Base-by-base conservation (phyloP, 37 sponge, comb jelly and placozoan species). In the Halichondria panicea region DNA sequence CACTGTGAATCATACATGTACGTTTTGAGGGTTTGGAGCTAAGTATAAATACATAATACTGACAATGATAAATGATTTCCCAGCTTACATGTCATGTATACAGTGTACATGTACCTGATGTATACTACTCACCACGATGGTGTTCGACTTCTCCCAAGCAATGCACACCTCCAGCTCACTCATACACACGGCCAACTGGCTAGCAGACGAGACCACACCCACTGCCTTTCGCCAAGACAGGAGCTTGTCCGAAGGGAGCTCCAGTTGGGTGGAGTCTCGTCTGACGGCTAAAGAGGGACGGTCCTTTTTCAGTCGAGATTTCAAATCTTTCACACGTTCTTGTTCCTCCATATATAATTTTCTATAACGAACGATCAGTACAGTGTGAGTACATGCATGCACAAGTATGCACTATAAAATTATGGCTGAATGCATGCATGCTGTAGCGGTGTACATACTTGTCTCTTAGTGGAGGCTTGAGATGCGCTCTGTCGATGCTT, bases 101-200 rank as follows among this genome's bases (percentile, higher is more conserved):
- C 44, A 45, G 53, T 35, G 43, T 40, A 28, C 9, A 39, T 43
- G 45, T 41, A 3, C 66, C 30, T 39, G 34, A 24, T 43, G 27
- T 43, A 5, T 39, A 46, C 21, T 4, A 56, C 94, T 77, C 37
- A 93, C 94, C 74, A 93, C 94, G 41, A 92, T 93, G 69, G 84
- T 82, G 56, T 81, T 70, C 34, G 88, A 86, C 77, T 96, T 96
- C 80, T 96, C 97, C 97, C 97, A 96, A 34, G 89, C 85, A 34
- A 96, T 87, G 66, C 71, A 84, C 19, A 62, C 53, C 54, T 89
- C 83, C 53, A 96, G 73, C 65, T 84, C 78, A 28, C 31, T 68
- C 59, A 81, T 56, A 52, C 94, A 90, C 72, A 96, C 77, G 0
- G 88, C 83, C 58, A 96, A 37, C 64, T 93, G 97, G 54, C 86